Percentiles rank a stretch among this genome's conserved stretches.
Evolutionary conservation across 1,140 invertebrate species (phyloP).

Genomic region (Melitaea cinxia): DNA sequence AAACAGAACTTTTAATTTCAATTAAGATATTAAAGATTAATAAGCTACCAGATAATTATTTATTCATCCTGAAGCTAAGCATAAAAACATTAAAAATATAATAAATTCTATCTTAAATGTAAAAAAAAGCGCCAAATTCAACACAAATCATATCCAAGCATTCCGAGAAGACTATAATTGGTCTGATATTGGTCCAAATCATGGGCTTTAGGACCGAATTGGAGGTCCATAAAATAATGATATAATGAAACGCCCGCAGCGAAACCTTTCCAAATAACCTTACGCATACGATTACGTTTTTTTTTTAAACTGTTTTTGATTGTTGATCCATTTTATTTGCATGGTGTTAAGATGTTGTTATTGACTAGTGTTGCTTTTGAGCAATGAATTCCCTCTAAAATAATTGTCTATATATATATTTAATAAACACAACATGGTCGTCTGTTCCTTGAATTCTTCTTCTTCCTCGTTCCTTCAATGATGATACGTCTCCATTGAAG

Average conservation of each 20-base stretch:
- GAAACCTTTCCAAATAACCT: conserved; percentile 3
- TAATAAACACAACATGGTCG: too few relatives aligned
- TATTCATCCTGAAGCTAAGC: neutral
- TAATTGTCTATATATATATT: too few relatives aligned
- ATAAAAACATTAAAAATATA: neutral
- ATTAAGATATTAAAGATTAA: too few relatives aligned
- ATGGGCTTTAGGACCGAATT: conserved; percentile 47
- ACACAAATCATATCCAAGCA: conserved; percentile 38
- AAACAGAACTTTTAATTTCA: too few relatives aligned
- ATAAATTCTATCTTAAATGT: neutral
- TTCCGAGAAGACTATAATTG: conserved; percentile 46
- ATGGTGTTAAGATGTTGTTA: too few relatives aligned
- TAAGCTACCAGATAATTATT: neutral
- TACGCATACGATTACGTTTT: neutral
- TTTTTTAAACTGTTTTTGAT: neutral
- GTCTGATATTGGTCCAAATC: conserved; percentile 47
- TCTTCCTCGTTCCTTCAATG: too few relatives aligned
- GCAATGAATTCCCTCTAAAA: too few relatives aligned
- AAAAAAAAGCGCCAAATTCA: conserved; percentile 17
- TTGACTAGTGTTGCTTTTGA: too few relatives aligned
- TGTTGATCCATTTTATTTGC: neutral
- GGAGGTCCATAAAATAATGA: conserved; percentile 53
- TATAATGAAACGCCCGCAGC: conserved; percentile 33
- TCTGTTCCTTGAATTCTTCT: too few relatives aligned
- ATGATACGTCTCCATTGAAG: too few relatives aligned